These are phyloP conservation scores for Acyrthosiphon pisum DNA, from an alignment of 1,140 invertebrate species.

Conservation along the genomic window DNA sequence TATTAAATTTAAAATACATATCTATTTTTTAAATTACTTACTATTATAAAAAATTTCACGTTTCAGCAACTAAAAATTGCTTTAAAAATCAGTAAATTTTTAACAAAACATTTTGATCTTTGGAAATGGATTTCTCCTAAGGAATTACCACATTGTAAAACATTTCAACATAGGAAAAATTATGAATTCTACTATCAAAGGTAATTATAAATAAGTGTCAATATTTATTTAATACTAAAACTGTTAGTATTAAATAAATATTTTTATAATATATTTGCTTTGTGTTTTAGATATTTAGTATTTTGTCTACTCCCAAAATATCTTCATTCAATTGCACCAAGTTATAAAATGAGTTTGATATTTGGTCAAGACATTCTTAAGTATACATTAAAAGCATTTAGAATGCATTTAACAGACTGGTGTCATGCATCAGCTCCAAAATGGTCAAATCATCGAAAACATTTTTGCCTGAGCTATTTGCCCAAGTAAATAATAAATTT, in stretches of 20 bases:
- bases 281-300: constrained; percentile 18
- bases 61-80: constrained; percentile 55
- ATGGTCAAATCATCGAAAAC: background rate
- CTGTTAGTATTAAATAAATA: background rate
- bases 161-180: background rate
- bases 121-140: constrained; percentile 48
- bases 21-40: background rate
- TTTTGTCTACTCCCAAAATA: constrained; percentile 33
- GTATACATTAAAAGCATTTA: constrained; percentile 33
- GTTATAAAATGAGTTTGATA: constrained; percentile 46
- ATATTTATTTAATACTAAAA: background rate
- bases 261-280: background rate
- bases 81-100: constrained; percentile 42
- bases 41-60: background rate
- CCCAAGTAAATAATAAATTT: constrained; percentile 21
- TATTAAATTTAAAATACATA: background rate
- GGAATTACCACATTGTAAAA: constrained; percentile 59
- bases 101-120: constrained; percentile 37
- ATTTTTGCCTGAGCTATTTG: constrained; percentile 29
- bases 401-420: constrained; percentile 49
- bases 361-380: constrained; percentile 51
- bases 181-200: constrained; percentile 50
- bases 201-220: background rate
- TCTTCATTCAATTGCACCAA: constrained; percentile 12
- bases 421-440: background rate